Percentiles rank a stretch among this genome's conserved stretches.
phyloP scores from a whole-genome alignment of 2,888 invertebrate species.

The Leptura quadrifasciata region DNA sequence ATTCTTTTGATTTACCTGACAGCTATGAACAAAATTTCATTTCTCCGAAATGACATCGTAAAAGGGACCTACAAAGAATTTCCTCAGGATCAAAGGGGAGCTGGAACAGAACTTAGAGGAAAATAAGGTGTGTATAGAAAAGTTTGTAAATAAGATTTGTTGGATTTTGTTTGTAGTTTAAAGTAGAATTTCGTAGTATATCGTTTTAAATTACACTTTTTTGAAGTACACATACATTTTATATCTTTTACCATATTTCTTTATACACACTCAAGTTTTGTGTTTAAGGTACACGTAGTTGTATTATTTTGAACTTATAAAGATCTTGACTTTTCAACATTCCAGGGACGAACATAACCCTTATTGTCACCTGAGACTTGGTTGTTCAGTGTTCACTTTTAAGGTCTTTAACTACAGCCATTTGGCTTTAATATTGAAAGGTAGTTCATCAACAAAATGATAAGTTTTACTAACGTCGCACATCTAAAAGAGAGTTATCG shows the following conservation, averaged over 20 bases:
- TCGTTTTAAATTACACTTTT: background rate
- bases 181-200: conserved; percentile 16
- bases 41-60: conserved; percentile 72
- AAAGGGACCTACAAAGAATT: conserved; percentile 68
- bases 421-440: too few relatives aligned
- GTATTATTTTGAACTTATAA: too few relatives aligned
- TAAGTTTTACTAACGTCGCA: too few relatives aligned
- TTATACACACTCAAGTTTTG: too few relatives aligned
- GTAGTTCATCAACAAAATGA: too few relatives aligned
- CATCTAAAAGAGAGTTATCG: too few relatives aligned
- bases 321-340: too few relatives aligned
- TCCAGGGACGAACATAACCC: too few relatives aligned
- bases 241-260: background rate
- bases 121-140: conserved; percentile 67
- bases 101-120: conserved; percentile 52
- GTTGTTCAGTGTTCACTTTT: too few relatives aligned
- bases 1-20: conserved; percentile 71
- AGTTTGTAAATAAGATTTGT: conserved; percentile 71
- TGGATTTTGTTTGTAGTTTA: conserved; percentile 68
- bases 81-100: conserved; percentile 60
- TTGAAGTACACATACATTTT: conserved; percentile 5
- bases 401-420: too few relatives aligned
- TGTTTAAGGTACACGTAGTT: too few relatives aligned
- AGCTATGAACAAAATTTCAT: conserved; percentile 72
- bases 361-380: too few relatives aligned